Evolutionary conservation across 2,797 vertebrate species (phyloP).

Genomic region (Bufotes viridis): DNA sequence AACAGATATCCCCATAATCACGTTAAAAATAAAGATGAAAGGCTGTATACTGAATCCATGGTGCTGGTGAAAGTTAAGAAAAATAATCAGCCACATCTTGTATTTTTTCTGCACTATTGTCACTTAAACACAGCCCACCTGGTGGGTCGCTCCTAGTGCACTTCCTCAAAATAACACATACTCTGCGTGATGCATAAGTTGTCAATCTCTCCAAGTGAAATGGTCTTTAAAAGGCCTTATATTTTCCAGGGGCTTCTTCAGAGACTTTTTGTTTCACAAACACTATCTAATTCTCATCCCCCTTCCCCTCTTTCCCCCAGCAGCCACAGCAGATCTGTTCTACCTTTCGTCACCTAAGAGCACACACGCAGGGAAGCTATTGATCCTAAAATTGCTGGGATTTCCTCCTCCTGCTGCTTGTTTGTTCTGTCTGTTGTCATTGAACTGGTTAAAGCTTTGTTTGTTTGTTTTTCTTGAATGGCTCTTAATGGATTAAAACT

Average conservation of each 20-base stretch:
- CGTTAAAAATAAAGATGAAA: background rate
- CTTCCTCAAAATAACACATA: constrained; percentile 16
- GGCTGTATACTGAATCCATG: background rate
- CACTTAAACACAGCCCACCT: constrained; percentile 23
- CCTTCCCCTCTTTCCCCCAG: constrained; percentile 28
- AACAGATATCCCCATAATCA: background rate
- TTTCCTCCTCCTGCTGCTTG: constrained; percentile 75
- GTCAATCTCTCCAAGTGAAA: background rate
- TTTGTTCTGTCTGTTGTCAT: constrained; percentile 79
- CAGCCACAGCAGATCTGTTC: constrained; percentile 65
- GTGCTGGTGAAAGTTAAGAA: background rate
- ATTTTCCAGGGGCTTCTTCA: constrained; percentile 15
- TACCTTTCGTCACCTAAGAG: constrained; percentile 77
- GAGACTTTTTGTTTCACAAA: constrained; percentile 32
- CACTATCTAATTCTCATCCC: constrained; percentile 42
- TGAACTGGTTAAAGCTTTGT: constrained; percentile 84
- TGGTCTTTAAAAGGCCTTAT: background rate
- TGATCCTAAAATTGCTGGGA: constrained; percentile 81
- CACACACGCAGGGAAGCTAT: constrained; percentile 71
- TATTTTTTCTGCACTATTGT: background rate
- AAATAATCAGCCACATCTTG: background rate
- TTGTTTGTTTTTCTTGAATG: constrained; percentile 86
- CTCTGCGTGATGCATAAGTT: constrained; percentile 9
- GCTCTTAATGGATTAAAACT: constrained; percentile 83
- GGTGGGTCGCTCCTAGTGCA: constrained; percentile 15